A percentile compares a stretch with the other conserved stretches of the same genome.
Conservation (phyloP, 2,113 vertebrate species). For the Emydocephalus ijimae region DNA sequence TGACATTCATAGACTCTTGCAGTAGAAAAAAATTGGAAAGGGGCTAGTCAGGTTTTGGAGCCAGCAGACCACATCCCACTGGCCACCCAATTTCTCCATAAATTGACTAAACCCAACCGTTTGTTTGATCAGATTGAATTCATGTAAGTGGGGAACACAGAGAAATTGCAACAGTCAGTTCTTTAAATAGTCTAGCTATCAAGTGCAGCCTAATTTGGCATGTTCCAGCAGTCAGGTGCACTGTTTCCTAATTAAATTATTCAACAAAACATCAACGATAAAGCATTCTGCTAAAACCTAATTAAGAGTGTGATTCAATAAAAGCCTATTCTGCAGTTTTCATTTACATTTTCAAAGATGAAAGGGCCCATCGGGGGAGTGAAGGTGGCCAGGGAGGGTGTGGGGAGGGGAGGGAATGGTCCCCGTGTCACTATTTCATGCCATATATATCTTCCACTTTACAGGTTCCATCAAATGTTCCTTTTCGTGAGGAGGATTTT, state of each 20-base stretch:
- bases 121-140: neutral
- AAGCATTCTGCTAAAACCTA: constrained; percentile 61
- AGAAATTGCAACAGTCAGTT: constrained; percentile 12
- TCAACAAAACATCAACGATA: constrained; percentile 52
- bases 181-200: constrained; percentile 32
- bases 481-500: constrained; percentile 60
- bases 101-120: neutral
- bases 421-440: constrained; percentile 22
- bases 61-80: neutral
- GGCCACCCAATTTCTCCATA: no score
- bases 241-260: constrained; percentile 64
- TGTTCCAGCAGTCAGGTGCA: constrained; percentile 62
- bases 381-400: neutral
- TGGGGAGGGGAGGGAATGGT: neutral
- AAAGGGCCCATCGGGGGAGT: neutral
- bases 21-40: neutral
- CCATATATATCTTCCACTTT: constrained; percentile 38
- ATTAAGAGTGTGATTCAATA: constrained; percentile 62
- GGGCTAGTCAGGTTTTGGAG: neutral
- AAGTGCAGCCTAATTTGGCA: constrained; percentile 39
- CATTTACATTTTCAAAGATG: constrained; percentile 43
- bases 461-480: neutral
- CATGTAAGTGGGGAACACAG: neutral
- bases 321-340: constrained; percentile 53
- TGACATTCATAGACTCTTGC: neutral